phyloP scores from a whole-genome alignment of 2,888 invertebrate genomes.

The Nebria brevicollis region DNA sequence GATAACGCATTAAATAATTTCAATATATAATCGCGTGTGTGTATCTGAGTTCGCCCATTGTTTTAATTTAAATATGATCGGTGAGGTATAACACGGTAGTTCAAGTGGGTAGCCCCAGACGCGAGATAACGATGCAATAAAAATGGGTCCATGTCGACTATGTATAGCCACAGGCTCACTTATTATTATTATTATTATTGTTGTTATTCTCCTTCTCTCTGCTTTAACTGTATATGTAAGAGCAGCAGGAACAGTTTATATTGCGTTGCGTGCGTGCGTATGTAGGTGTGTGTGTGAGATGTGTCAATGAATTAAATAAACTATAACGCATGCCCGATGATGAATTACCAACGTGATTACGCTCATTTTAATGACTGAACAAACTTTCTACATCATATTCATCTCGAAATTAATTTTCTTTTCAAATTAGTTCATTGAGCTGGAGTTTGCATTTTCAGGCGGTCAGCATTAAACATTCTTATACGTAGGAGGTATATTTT shows the following conservation, averaged over 20 bases:
- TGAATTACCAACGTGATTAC: not conserved
- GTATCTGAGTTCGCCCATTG: constrained; percentile 40
- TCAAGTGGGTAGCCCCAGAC: constrained; percentile 34
- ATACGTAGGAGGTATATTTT: too few species aligned
- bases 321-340: not conserved
- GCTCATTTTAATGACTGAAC: not conserved
- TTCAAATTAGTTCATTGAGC: too few species aligned
- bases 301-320: constrained; percentile 5
- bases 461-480: too few species aligned
- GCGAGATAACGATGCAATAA: constrained; percentile 42
- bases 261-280: not conserved
- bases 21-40: constrained; percentile 12
- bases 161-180: not conserved
- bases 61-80: constrained; percentile 44
- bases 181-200: not conserved
- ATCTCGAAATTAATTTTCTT: too few species aligned
- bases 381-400: not conserved
- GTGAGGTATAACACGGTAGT: constrained; percentile 30
- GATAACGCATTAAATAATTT: constrained; percentile 35
- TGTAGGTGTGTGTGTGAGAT: constrained; percentile 7
- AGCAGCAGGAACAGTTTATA: not conserved
- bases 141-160: constrained; percentile 22
- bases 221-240: not conserved
- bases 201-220: not conserved
- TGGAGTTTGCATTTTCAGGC: too few species aligned